Base-by-base conservation (phyloP, 2,797 vertebrate species). In the Lagodon rhomboides region DNA sequence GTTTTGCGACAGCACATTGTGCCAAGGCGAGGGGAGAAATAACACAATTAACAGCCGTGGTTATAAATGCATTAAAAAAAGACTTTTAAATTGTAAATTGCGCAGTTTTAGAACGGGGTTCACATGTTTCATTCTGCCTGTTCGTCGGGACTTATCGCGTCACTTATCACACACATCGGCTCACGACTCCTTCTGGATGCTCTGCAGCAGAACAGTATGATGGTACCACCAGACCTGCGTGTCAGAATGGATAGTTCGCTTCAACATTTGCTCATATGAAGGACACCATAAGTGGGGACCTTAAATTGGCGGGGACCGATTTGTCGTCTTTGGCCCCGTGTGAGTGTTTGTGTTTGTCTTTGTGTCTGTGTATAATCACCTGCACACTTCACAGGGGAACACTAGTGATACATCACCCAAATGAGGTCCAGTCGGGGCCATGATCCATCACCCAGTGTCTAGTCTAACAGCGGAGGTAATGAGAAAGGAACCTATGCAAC, bases 321-420 rank as follows among this genome's bases (percentile, higher is more conserved):
- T 91, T 91, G 84, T 86, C 34, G 77, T 83, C 77, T 83, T 84
- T 75, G 41, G 13, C 74, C 53, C 68, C 13, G 44, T 63, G 82
- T 86, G 87, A 89, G 80, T 92, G 90, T 93, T 89, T 90, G 88
- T 94, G 85, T 94, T 93, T 93, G 88, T 91, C 89, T 92, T 88
- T 92, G 82, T 94, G 91, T 87, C 87, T 43, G 70, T 72, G 80
- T 90, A 88, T 93, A 92, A 95, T 95, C 91, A 94, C 93, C 89
- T 92, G 65, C 93, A 93, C 93, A 93, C 93, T 93, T 94, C 90
- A 87, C 89, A 55, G 74, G 63, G 90, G 85, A 94, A 90, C 91
- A 41, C 80, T 58, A 79, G 91, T 82, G 89, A 94, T 95, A 93
- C 88, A 95, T 96, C 94, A 95, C 92, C 90, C 91, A 96, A 95